phyloP scores from a whole-genome alignment of 2,113 vertebrate genomes.

The Todiramphus saurophagus region DNA sequence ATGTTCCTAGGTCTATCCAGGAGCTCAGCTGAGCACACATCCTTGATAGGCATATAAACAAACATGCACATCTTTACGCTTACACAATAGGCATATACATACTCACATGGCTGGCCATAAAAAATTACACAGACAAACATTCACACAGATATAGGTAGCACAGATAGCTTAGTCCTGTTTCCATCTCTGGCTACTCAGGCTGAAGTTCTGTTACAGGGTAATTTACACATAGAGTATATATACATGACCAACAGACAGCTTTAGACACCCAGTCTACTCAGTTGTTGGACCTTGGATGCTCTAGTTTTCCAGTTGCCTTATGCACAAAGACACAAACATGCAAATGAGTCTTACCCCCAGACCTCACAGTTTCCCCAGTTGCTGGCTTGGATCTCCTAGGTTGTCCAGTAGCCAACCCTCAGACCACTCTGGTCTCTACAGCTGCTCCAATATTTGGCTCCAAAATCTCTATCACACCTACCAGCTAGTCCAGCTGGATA shows the following conservation, averaged over 20 bases:
- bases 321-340: neutral
- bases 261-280: neutral
- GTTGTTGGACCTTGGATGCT: neutral
- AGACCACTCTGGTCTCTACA: neutral
- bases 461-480: neutral
- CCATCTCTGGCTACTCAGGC: neutral
- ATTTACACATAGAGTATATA: neutral
- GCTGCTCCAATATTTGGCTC: neutral
- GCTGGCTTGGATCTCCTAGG: neutral
- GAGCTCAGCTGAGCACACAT: fast-evolving
- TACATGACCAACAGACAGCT: neutral
- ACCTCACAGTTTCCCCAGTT: neutral
- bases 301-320: neutral
- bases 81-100: neutral
- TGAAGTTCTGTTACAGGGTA: neutral
- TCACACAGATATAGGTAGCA: neutral
- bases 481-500: neutral
- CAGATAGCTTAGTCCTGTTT: neutral
- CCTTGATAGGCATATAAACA: no score
- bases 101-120: neutral
- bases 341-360: fast-evolving
- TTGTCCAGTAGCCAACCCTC: neutral
- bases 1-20: neutral
- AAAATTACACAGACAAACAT: neutral
- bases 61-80: no score